Conservation (phyloP, 2,113 vertebrate genomes). For the Sinocyclocheilus rhinocerous region DNA sequence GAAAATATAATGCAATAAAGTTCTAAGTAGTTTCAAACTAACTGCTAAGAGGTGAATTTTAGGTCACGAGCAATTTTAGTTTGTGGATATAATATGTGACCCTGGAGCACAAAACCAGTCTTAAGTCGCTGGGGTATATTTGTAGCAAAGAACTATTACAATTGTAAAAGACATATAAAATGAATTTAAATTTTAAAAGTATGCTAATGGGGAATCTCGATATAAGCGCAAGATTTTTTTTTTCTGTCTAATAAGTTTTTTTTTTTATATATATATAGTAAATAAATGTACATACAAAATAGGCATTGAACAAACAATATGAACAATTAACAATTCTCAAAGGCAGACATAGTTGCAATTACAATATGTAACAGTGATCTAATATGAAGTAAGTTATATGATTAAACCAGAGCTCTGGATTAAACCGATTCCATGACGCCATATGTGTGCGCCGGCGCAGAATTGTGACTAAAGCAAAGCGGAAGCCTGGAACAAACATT, state of each 20-base stretch:
- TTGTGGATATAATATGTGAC: no score
- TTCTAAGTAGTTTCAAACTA: neutral
- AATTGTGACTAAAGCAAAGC: conserved; percentile 59
- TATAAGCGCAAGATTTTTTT: neutral
- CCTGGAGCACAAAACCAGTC: no score
- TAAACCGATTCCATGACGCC: conserved; percentile 54
- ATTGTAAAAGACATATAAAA: neutral
- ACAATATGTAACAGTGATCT: no score
- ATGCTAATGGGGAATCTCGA: no score
- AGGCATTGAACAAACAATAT: no score
- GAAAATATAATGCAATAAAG: no score
- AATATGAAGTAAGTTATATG: neutral
- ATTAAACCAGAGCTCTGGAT: no score
- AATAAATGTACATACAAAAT: no score
- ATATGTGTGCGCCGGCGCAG: conserved; percentile 54
- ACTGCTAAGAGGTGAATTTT: neutral
- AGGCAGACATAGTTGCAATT: no score
- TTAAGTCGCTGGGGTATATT: no score
- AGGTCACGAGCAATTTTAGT: neutral
- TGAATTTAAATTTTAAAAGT: neutral
- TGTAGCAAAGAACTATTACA: neutral
- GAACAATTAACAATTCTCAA: no score
- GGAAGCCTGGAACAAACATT: conserved; percentile 55
- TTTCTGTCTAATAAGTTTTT: neutral
- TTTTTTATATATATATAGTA: no score